Base-by-base conservation (phyloP, 2,113 vertebrate genomes). In the Laticauda laticaudata region DNA sequence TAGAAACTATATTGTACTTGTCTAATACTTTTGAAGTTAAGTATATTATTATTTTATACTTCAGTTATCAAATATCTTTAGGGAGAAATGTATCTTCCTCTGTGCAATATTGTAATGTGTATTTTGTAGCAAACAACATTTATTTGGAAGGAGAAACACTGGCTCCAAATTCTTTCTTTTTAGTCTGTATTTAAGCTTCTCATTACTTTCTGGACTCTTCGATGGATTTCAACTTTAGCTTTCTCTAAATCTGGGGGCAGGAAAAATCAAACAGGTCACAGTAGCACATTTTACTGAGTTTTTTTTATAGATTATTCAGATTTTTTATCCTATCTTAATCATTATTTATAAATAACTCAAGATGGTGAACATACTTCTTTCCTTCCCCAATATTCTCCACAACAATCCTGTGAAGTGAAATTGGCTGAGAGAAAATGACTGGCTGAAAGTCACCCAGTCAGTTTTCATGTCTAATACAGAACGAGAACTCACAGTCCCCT, bases 241-340 rank as follows among this genome's bases (percentile, higher is more conserved):
- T 39, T 39, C 34, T 39, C 34, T 81, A 43, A 81, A 81, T 88
- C 18, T 88, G 20, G 18, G n/a, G 18, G 34, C 15, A 88, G 53
- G 14, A 53, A n/a, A 34, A 12, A 93, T 51, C 87, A 11, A 54
- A 53, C 88, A 96, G 95, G 88, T 94, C 90, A 69, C 88, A 81
- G 69, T 3, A 81, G 15, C 69, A 39, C 6, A 39, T 5, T 39
- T 81, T 8, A 39, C 69, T 81, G 69, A 81, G n/a, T 18, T 81
- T 81, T 39, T 26, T 21, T 61, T 10, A 45, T 61, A 61, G 59
- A 26, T 61, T 26, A 61, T 61, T n/a, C 14, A n/a, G 26, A 64
- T 64, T 64, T 69, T 64, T 69, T n/a, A 69, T n/a, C 64, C 64
- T n/a, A 69, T 69, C 3, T n/a, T 64, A 2, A 15, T 69, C n/a